Base-by-base conservation (phyloP, 2,888 invertebrate genomes). In the Heliconius ismenius region DNA sequence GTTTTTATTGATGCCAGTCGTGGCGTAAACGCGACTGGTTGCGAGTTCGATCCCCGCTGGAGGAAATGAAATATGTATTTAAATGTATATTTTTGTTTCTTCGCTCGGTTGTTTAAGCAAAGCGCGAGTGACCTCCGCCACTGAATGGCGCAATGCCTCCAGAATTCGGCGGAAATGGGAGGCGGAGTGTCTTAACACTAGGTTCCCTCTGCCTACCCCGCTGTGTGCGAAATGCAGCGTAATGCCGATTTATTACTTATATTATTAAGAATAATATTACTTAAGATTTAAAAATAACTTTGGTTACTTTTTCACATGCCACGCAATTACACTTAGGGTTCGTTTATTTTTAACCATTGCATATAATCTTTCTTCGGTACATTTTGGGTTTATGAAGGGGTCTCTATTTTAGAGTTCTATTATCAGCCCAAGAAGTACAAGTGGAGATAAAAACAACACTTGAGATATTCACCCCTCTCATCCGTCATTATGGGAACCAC, bases 391-490 rank as follows among this genome's bases (percentile, higher is more conserved):
- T 69, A 54, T 73, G 39, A 73, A 60, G 72, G 67, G 70, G 76
- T 58, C 69, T 78, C 73, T 77, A 75, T 75, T 79, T 77, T 67
- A 63, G 76, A 72, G 67, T 75, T 91, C 91, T 92, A 89, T 90
- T 89, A 91, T 88, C 87, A 85, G 84, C 88, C 90, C 88, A 85
- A 91, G 89, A 90, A 92, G 91, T 91, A 91, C 89, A 87, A 86
- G 81, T 84, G 83, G 84, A 87, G 88, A 91, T 88, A 93, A 93
- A 93, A 93, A 92, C 88, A 84, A 87, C 91, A 91, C 93, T 93
- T 89, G 90, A 93, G 88, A 90, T 87, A 85, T 81, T 86, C 87
- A 90, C 91, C 91, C 90, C 89, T 90, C 90, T 89, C 88, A 86
- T 82, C 84, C 83, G 82, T 86, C 86, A 88, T 90, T 94, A 92